Evolutionary conservation across 2,113 vertebrate species (phyloP).

Genomic region (Rana temporaria): DNA sequence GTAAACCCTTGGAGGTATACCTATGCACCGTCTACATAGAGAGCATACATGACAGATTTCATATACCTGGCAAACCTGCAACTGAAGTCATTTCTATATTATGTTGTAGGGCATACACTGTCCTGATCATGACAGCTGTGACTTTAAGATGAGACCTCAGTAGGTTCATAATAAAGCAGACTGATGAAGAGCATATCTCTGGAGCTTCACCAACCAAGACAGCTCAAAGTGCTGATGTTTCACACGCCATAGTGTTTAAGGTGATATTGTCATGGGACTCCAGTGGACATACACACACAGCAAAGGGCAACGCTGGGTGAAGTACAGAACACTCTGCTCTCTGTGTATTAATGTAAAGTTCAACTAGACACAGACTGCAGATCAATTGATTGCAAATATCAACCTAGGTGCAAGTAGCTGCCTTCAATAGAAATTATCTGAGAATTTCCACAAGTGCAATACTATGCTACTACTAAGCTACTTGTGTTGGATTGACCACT

Average conservation of each 20-base stretch:
- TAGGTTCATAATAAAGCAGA: neutral
- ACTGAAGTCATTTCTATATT: neutral
- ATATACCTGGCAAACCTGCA: neutral
- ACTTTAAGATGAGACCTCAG: neutral
- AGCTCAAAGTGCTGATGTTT: neutral
- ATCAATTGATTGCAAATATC: constrained; percentile 43
- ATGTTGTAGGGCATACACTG: neutral
- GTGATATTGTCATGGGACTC: constrained; percentile 19
- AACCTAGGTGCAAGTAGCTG: neutral
- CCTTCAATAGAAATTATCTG: neutral
- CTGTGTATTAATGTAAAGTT: constrained; percentile 34
- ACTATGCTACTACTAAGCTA: neutral
- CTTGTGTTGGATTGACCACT: neutral
- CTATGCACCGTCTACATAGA: too few relatives aligned
- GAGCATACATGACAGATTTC: too few relatives aligned
- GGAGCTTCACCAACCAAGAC: neutral
- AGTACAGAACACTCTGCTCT: constrained; percentile 19
- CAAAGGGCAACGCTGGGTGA: constrained; percentile 16
- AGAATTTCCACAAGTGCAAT: neutral
- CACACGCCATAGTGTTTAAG: neutral
- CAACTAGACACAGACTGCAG: constrained; percentile 2
- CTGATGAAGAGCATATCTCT: neutral
- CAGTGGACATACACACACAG: neutral
- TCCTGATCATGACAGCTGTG: neutral
- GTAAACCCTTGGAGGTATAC: too few relatives aligned